These are phyloP conservation scores for Cephus rjabovi DNA, from an alignment of 2,888 invertebrate genomes.

Conservation along the genomic window DNA sequence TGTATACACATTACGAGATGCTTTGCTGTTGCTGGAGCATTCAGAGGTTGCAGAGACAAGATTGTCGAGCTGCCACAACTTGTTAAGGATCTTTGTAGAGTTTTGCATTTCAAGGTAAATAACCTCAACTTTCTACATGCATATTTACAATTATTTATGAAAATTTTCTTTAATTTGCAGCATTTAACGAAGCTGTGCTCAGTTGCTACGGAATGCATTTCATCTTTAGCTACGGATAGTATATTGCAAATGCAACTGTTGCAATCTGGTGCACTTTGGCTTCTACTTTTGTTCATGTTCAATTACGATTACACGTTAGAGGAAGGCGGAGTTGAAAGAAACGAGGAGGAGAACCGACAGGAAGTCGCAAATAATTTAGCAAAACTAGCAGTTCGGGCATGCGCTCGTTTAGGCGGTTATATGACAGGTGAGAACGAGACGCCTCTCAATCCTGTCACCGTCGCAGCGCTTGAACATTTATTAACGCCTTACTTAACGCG, in stretches of 20 bases:
- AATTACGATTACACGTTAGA: slow-evolving; percentile 97
- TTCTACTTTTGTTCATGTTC: slow-evolving; percentile 89
- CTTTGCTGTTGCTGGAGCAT: slow-evolving; percentile 95
- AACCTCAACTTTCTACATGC: not conserved
- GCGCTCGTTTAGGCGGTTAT: slow-evolving; percentile 85
- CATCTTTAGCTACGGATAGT: slow-evolving; percentile 87
- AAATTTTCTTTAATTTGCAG: slow-evolving; percentile 65
- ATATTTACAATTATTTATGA: not conserved
- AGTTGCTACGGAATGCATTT: slow-evolving; percentile 91
- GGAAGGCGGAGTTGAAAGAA: slow-evolving; percentile 92
- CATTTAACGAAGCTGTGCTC: slow-evolving; percentile 85
- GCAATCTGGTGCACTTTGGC: slow-evolving; percentile 91
- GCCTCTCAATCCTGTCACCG: slow-evolving; percentile 67
- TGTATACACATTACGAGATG: slow-evolving; percentile 92
- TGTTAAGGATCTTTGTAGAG: slow-evolving; percentile 86
- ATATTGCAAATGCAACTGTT: slow-evolving; percentile 87
- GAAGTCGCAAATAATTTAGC: slow-evolving; percentile 94
- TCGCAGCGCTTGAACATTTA: slow-evolving; percentile 74
- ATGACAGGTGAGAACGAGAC: slow-evolving; percentile 65
- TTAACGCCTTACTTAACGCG: slow-evolving; percentile 90
- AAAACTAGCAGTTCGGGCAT: slow-evolving; percentile 85
- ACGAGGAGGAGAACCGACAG: slow-evolving; percentile 88
- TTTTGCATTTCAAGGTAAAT: slow-evolving; percentile 85
- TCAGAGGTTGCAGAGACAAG: slow-evolving; percentile 88
- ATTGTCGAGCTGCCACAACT: slow-evolving; percentile 91